Evolutionary conservation across 1,140 invertebrate genomes (phyloP).

Genomic region (Telenomus remus): DNA sequence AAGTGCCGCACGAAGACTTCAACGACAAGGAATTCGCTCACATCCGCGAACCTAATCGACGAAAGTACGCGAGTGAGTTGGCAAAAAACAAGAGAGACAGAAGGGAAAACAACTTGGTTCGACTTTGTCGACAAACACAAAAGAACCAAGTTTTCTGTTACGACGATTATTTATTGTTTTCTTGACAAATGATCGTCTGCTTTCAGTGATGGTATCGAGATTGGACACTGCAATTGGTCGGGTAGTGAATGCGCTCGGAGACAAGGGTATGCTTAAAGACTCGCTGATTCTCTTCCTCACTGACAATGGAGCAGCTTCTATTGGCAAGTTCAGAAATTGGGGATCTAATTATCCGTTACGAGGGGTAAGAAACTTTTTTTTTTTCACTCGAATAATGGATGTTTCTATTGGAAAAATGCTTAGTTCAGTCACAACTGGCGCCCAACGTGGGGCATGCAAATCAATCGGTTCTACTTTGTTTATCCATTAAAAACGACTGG

Average conservation of each 20-base stretch:
- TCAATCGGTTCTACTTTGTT: no score
- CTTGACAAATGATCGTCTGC: conserved; percentile 13
- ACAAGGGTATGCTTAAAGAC: conserved; percentile 79
- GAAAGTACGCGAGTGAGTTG: conserved; percentile 80
- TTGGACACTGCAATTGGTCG: conserved; percentile 83
- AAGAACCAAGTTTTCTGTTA: background rate
- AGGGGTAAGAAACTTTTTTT: conserved; percentile 74
- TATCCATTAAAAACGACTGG: no score
- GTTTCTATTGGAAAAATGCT: no score
- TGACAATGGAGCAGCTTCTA: conserved; percentile 79
- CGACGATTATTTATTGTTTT: background rate
- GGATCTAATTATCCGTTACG: conserved; percentile 83
- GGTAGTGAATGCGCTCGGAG: conserved; percentile 78
- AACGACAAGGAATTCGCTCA: conserved; percentile 79
- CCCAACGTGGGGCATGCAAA: no score
- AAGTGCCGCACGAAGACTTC: conserved; percentile 78
- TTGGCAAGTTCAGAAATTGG: conserved; percentile 75
- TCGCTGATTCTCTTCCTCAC: conserved; percentile 79
- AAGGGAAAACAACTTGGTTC: background rate
- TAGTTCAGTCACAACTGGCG: no score
- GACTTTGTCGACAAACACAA: conserved; percentile 2
- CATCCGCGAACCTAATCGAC: conserved; percentile 80
- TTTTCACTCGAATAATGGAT: background rate
- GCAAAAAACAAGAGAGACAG: no score
- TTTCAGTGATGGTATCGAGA: conserved; percentile 81